Evolutionary conservation across 2,888 invertebrate species (phyloP).

Genomic region (Unio pictorum): DNA sequence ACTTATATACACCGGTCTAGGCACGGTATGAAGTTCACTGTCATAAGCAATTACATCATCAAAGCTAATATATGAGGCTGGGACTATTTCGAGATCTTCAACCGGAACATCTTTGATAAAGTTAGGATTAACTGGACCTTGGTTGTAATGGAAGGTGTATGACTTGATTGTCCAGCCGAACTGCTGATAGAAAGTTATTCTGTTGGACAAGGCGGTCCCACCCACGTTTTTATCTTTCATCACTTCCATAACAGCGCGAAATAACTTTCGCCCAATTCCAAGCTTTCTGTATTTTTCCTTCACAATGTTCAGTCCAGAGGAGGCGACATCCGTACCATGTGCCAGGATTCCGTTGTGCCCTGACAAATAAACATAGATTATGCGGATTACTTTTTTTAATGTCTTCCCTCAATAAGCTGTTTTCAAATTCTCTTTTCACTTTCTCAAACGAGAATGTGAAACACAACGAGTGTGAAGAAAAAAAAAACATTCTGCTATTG

Average conservation of each 20-base stretch:
- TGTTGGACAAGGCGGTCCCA: conserved; percentile 46
- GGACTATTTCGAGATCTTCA: conserved; percentile 39
- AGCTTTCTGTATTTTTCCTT: conserved; percentile 41
- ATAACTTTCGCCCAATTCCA: conserved; percentile 42
- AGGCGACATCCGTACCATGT: conserved; percentile 43
- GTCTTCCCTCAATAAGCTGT: too few species aligned
- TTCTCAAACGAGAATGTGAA: not conserved
- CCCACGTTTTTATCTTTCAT: conserved; percentile 51
- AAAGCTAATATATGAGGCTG: conserved; percentile 30
- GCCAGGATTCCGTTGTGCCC: conserved; percentile 51
- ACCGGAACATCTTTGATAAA: conserved; percentile 27
- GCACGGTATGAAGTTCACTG: conserved; percentile 43
- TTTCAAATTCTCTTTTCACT: not conserved
- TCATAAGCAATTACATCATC: conserved; percentile 48
- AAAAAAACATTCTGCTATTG: too few species aligned
- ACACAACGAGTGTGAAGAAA: not conserved
- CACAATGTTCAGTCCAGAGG: conserved; percentile 52
- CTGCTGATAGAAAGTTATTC: conserved; percentile 48
- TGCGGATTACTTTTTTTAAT: too few species aligned
- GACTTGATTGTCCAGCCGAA: conserved; percentile 54
- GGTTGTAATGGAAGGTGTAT: conserved; percentile 48
- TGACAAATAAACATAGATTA: conserved; percentile 7
- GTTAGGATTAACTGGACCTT: conserved; percentile 41
- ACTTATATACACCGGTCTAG: conserved; percentile 43
- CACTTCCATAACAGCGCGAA: conserved; percentile 46